A percentile compares a stretch with the other conserved stretches of the same genome.
These are phyloP conservation scores for Drosophila orosa DNA, from an alignment of 1,140 invertebrate species.

Conservation along the genomic window DNA sequence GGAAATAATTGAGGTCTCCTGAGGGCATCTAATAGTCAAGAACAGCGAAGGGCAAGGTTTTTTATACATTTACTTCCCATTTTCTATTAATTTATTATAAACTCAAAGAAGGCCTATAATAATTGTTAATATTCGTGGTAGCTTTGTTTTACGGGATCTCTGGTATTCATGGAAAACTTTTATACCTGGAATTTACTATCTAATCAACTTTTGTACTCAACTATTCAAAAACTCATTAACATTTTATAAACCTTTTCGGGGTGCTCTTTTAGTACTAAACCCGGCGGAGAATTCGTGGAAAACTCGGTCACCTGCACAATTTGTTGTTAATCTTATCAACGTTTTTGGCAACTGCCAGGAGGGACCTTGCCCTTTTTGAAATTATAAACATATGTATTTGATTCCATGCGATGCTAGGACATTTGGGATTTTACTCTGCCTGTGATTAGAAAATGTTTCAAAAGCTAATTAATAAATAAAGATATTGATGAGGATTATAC, in stretches of 20 bases:
- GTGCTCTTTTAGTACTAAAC: constrained; percentile 2
- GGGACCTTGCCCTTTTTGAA: neutral
- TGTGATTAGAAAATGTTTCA: neutral
- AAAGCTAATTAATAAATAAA: neutral
- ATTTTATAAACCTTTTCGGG: constrained; percentile 16
- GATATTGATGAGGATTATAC: neutral
- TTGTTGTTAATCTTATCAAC: constrained; percentile 12
- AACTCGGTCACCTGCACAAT: constrained; percentile 10
- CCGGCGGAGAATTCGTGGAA: constrained; percentile 1
- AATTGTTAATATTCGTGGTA: neutral
- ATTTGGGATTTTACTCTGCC: neutral
- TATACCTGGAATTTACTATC: constrained; percentile 13
- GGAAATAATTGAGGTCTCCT: too few species aligned
- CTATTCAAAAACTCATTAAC: constrained; percentile 28
- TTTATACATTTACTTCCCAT: too few species aligned
- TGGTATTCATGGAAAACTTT: constrained; percentile 7
- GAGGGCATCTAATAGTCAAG: too few species aligned
- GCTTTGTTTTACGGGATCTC: neutral
- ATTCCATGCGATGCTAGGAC: neutral
- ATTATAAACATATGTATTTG: neutral
- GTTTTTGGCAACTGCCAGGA: constrained; percentile 1
- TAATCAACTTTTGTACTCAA: constrained; percentile 19
- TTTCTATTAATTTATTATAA: neutral
- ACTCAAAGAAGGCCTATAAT: neutral
- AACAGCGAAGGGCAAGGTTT: too few species aligned